These are phyloP conservation scores for Drosophila kanapiae DNA, from an alignment of 1,140 invertebrate genomes.

Conservation along the genomic window DNA sequence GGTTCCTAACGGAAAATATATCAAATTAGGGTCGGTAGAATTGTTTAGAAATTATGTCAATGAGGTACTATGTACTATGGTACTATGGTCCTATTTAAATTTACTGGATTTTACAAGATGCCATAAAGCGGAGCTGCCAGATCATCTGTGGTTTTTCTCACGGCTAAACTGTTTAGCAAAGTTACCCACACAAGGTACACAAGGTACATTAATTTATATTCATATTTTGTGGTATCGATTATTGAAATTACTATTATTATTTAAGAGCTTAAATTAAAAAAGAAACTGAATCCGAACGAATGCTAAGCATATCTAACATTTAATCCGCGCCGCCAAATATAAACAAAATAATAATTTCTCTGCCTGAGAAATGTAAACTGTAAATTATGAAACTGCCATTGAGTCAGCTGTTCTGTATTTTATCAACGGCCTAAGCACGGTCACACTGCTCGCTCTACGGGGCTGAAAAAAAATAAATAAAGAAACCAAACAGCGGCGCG, in stretches of 20 bases:
- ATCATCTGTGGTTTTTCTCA: not conserved
- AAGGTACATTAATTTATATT: not conserved
- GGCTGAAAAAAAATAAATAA: constrained; percentile 22
- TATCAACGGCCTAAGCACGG: not conserved
- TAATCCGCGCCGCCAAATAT: too few species aligned
- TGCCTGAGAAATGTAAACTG: not conserved
- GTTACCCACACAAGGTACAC: not conserved
- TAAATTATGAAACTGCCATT: not conserved
- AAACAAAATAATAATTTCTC: too few species aligned
- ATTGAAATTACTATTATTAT: too few species aligned
- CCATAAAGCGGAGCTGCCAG: not conserved
- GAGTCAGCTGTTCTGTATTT: not conserved
- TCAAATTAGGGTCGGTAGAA: not conserved
- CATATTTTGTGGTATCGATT: too few species aligned
- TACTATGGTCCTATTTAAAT: not conserved
- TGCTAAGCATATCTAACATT: too few species aligned
- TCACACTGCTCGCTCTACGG: constrained; percentile 1
- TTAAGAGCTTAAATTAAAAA: too few species aligned
- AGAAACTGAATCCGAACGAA: too few species aligned
- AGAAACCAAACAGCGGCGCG: constrained; percentile 1
- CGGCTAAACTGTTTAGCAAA: not conserved
- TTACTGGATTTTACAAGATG: not conserved
- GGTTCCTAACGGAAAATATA: not conserved
- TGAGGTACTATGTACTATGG: too few species aligned
- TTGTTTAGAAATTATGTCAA: not conserved